Evolutionary conservation across 2,113 vertebrate species (phyloP), one percentile per base, ranked within the genome.

Genomic region (Limnothrissa miodon): DNA sequence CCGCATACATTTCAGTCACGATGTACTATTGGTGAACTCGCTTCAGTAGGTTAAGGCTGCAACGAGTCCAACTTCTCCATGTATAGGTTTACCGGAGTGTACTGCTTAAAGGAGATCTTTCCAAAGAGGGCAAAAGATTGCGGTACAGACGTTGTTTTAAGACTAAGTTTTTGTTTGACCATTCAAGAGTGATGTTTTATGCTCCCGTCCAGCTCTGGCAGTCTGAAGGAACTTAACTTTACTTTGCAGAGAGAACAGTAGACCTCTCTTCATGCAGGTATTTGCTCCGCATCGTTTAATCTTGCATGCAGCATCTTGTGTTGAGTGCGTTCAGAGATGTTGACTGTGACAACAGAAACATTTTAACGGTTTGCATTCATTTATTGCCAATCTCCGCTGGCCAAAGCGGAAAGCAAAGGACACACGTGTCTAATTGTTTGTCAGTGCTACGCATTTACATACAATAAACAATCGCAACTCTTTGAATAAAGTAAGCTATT

Each of bases 141-240:
- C 83, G 44, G 80, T 78, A 45, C 23, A 78, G 82, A 85, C 85
- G 89, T 42, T 87, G 87, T 88, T 87, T 44, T 45, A 74, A 74
- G 29, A 74, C 66, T 39, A 74, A 74, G 11, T 85, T 89, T 87
- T 89, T 87, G 91, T 79, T 86, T 88, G 92, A 89, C 92, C 93
- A 84, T 82, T 82, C 84, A 70, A 89, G 85, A 92, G 91, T 92
- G 94, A 95, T 95, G 95, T 93, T 94, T 91, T 86, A 86, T 88
- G 91, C 88, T 88, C 88, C 86, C 86, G 89, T 87, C 89, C 89
- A 84, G 66, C 92, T 92, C 87, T 94, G 94, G 92, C 90, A 90
- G 89, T 92, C 92, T 86, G 93, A 93, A 87, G 92, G 91, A 90
- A 93, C 92, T 86, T 93, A 91, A 91, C 84, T 88, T 87, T 84